Conservation (phyloP, 2,113 vertebrate genomes). For the Colinus virginianus region DNA sequence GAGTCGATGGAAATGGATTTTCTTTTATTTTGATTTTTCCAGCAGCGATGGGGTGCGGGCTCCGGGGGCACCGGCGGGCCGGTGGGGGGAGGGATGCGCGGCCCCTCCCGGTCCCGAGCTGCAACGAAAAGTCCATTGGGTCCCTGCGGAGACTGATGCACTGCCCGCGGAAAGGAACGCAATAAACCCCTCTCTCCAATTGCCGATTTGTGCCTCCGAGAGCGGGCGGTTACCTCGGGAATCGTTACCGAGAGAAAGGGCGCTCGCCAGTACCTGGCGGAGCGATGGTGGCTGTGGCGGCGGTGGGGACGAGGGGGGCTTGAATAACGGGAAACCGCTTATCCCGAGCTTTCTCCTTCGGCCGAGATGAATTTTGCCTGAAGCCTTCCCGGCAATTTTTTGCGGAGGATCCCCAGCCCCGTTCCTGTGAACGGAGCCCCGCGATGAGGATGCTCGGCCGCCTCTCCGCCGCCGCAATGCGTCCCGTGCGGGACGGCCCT, state of each 20-base stretch:
- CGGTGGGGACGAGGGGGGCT: neutral
- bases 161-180: neutral
- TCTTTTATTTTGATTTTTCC: neutral
- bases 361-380: neutral
- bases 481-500: too few relatives aligned
- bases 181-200: neutral
- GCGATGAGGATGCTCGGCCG: neutral
- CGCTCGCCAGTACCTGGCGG: neutral
- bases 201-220: neutral
- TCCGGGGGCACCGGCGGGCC: neutral
- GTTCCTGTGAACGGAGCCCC: neutral
- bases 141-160: neutral
- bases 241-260: slow-evolving; percentile 37
- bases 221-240: neutral
- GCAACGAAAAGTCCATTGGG: slow-evolving; percentile 41
- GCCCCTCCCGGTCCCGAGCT: neutral
- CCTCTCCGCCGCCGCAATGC: neutral
- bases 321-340: neutral
- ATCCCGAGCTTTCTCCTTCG: neutral
- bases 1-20: neutral
- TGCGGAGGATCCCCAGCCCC: neutral
- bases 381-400: neutral
- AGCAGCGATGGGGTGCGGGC: neutral
- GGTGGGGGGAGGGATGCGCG: neutral
- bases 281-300: neutral